Evolutionary conservation across 2,797 vertebrate genomes (phyloP).

Genomic region (Alectoris magna): DNA sequence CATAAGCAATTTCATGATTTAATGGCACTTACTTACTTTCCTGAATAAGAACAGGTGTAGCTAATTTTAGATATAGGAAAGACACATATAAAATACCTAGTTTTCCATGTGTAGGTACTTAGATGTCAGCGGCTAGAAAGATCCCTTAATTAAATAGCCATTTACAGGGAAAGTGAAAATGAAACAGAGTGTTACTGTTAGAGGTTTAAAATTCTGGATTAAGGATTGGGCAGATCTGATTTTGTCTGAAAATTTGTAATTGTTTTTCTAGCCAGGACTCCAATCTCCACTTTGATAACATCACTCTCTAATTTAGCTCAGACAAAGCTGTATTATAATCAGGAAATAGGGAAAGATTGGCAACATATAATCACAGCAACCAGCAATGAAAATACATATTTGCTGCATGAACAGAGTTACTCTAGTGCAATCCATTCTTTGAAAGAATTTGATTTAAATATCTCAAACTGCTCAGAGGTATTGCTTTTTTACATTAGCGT

Average conservation of each 20-base stretch:
- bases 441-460: neutral
- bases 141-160: neutral
- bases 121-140: neutral
- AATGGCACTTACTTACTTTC: conserved; percentile 25
- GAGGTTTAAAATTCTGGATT: neutral
- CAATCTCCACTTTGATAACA: neutral
- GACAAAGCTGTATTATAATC: neutral
- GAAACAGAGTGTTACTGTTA: neutral
- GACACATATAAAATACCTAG: neutral
- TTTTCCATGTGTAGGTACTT: neutral
- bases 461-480: neutral
- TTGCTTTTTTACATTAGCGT: rapidly evolving
- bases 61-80: neutral
- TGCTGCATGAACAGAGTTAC: neutral
- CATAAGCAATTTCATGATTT: conserved; percentile 48
- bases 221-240: neutral
- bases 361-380: neutral
- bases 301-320: neutral
- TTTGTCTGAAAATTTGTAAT: neutral
- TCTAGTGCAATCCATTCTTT: neutral
- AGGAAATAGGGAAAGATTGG: neutral
- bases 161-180: conserved; percentile 6
- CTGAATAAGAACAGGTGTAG: conserved; percentile 13
- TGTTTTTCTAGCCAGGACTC: neutral
- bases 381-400: neutral